Evolutionary conservation across 2,888 invertebrate species (phyloP), one percentile per base, ranked within the genome.

Genomic region (Sialis lutaria): DNA sequence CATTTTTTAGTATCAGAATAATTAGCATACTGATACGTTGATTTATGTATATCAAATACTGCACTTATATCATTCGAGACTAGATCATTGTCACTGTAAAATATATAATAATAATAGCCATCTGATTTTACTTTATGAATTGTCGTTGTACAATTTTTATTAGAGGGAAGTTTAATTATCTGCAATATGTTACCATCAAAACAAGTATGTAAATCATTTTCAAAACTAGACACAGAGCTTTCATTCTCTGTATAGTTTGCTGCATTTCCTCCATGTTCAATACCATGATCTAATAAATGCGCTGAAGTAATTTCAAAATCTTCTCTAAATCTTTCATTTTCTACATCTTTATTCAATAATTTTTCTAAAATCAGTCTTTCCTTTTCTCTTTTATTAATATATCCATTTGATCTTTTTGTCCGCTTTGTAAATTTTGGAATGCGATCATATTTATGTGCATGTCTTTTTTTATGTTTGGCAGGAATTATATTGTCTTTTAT

Each of bases 61-160:
- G 82, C 84, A 64, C 87, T 82, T 55, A 89, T 82, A 58, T 84
- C 80, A 64, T 88, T 89, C 43, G 70, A 74, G 7, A 82, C 77
- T 54, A 79, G 68, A 61, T 86, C 87, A 65, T 88, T 87, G 60
- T 89, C 86, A 56, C 85, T 87, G 59, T 87, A 88, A 64, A 89
- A 88, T 54, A 89, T 86, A 56, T 88, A 89, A 64, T 89, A 89
- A 61, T 88, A 89, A 64, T 88, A 88, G 6, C 87, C 88, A 59
- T 86, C 82, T 45, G 75, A 69, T 35, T 73, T 67, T 30, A 88
- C 80, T 53, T 83, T 75, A 56, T 88, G 85, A 48, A 72, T 73
- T 1, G 76, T 73, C 62, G 76, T 76, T 34, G 73, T 74, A 58
- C 87, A 88, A 35, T 73, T 67, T 39, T 72, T 66, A 32, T 81